A percentile compares a stretch with the other conserved stretches of the same genome.
phyloP scores from a whole-genome alignment of 1,140 invertebrate species.

The Nephila pilipes region DNA sequence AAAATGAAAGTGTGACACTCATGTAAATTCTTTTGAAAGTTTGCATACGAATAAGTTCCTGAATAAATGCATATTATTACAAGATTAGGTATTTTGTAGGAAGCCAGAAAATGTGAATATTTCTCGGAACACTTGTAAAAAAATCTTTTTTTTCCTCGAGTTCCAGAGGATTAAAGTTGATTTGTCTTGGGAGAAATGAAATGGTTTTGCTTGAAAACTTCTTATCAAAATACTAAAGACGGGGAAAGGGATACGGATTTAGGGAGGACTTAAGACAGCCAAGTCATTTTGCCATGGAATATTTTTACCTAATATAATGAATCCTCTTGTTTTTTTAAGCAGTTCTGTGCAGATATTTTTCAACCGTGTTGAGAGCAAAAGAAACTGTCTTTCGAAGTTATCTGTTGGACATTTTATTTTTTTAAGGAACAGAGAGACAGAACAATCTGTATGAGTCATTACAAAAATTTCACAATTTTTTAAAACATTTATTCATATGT shows the following conservation, averaged over 20 bases:
- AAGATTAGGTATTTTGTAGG: no score
- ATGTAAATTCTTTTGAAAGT: no score
- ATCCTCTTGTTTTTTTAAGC: not conserved
- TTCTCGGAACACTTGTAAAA: not conserved
- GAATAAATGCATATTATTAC: no score
- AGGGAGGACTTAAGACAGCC: not conserved
- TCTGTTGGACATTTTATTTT: not conserved
- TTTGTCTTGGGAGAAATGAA: not conserved
- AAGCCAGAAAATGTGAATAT: no score
- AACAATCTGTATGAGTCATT: not conserved
- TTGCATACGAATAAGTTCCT: no score
- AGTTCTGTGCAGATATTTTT: not conserved
- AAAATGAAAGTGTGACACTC: no score
- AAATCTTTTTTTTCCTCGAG: not conserved
- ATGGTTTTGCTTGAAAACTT: not conserved
- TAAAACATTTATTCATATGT: no score
- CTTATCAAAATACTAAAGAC: not conserved
- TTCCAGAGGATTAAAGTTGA: not conserved
- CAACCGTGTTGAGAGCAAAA: not conserved
- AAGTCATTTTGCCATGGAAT: not conserved
- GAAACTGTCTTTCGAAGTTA: not conserved
- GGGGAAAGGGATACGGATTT: not conserved
- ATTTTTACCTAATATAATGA: constrained; percentile 7
- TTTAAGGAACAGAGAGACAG: not conserved
- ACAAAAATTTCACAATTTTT: no score